These are phyloP conservation scores for Glyphotaelius pellucidus DNA, from an alignment of 2,888 invertebrate genomes.

Conservation along the genomic window DNA sequence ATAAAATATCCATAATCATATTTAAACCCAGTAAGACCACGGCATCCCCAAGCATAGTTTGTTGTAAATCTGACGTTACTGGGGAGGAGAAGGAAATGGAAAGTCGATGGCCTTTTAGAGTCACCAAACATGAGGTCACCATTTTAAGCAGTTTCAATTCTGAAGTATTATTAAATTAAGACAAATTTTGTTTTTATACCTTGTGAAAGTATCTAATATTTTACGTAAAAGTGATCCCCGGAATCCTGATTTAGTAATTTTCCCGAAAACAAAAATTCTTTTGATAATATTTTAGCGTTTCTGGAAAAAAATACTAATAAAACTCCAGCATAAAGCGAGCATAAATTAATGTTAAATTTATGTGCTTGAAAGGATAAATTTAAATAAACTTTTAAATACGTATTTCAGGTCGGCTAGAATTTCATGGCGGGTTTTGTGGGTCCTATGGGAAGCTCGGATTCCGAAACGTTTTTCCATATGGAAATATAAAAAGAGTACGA, in stretches of 20 bases:
- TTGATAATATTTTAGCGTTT: not conserved
- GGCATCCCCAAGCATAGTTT: too few relatives aligned
- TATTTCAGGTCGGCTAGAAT: conserved; percentile 2
- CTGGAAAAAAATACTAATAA: not conserved
- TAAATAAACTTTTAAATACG: conserved; percentile 2
- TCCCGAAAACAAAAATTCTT: not conserved
- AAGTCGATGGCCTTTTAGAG: too few relatives aligned
- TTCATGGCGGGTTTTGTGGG: not conserved
- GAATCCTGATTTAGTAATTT: not conserved
- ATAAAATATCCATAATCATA: too few relatives aligned
- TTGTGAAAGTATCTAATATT: not conserved
- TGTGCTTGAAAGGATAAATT: not conserved
- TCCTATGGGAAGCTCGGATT: not conserved
- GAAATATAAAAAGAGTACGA: not conserved
- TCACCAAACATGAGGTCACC: too few relatives aligned
- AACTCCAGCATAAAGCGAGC: not conserved
- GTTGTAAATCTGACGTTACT: too few relatives aligned
- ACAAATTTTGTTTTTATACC: not conserved
- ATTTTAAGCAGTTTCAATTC: too few relatives aligned
- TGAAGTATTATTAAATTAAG: too few relatives aligned
- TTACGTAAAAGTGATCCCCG: not conserved
- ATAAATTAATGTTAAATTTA: not conserved
- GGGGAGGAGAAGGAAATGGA: too few relatives aligned
- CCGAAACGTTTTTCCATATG: not conserved
- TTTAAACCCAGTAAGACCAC: too few relatives aligned